Base-by-base conservation (phyloP, 1,140 invertebrate species). In the Drosophila cardini region DNA sequence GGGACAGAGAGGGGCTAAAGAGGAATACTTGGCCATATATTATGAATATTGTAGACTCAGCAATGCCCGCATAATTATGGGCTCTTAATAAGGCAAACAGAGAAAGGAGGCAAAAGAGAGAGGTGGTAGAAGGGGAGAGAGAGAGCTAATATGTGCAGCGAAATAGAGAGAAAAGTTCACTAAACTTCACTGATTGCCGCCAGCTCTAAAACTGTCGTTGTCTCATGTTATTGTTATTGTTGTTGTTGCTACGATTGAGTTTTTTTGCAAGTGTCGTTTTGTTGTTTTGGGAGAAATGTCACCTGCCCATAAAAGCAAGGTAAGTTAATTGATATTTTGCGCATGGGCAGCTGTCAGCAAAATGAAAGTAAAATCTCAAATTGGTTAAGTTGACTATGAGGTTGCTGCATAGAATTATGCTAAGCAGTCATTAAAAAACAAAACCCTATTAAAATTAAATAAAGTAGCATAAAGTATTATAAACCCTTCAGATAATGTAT, bases 51-150 rank as follows among this genome's bases (percentile, higher is more conserved):
- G 21, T 26, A 26, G 21, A 26, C 21, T 26, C 46, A 69, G 30
- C 16, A 3, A 21, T 42, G 13, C 78, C 81, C 82, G 81, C 75
- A 85, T 85, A 87, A 87, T 82, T 87, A 86, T 55, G 58, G 45
- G 45, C 52, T 34, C 63, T 85, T 75, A 82, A 75, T 78, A 70
- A 65, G 55, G 52, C 52, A 57, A 34, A 50, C 42, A 67, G 70
- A 67, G 63, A 72, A 72, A 72, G 43, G 55, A 72, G 63, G 18
- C 45, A 36, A 38, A 18, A 55, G 9, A 57, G 10, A 43, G 36
- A 38, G 10, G n/a, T n/a, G n/a, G n/a, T n/a, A 42, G 0, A 21
- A 9, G n/a, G 15, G 8, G 15, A 32, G 15, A 1, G 10, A 46
- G 71, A 48, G 64, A 60, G 38, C 26, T 16, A 36, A 18, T 26